A percentile compares a stretch with the other conserved stretches of the same genome.
phyloP scores from a whole-genome alignment of 2,113 vertebrate species.

The Bubalus kerabau region DNA sequence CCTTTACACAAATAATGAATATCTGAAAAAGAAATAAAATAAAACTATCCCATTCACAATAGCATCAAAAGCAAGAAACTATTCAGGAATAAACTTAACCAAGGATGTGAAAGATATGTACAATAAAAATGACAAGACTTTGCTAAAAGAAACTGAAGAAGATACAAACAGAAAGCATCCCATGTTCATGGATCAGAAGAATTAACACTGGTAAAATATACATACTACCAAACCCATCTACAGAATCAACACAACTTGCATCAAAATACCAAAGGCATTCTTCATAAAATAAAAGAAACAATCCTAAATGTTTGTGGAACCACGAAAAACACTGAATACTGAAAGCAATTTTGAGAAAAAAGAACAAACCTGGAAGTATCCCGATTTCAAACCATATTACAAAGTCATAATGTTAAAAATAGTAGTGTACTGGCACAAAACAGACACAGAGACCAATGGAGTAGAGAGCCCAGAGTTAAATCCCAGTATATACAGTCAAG shows the following conservation, averaged over 20 bases:
- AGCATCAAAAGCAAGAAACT: neutral
- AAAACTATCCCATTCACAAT: neutral
- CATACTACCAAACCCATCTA: neutral
- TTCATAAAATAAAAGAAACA: neutral
- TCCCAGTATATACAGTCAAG: neutral
- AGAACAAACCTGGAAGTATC: neutral
- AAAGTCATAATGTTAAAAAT: neutral
- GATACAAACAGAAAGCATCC: neutral
- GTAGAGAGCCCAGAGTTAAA: neutral
- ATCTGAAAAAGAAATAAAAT: neutral
- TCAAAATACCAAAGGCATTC: neutral
- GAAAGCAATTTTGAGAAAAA: neutral
- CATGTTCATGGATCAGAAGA: neutral
- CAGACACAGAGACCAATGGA: neutral
- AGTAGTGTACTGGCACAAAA: neutral
- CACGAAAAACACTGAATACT: neutral
- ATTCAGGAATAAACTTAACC: neutral
- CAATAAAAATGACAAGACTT: neutral
- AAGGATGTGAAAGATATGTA: neutral
- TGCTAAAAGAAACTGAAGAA: neutral
- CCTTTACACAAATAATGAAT: neutral
- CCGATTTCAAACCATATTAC: neutral
- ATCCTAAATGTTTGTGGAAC: neutral
- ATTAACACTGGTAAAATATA: neutral
- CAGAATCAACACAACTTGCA: neutral